phyloP scores from a whole-genome alignment of 1,140 invertebrate species.

The Centruroides sculpturatus region DNA sequence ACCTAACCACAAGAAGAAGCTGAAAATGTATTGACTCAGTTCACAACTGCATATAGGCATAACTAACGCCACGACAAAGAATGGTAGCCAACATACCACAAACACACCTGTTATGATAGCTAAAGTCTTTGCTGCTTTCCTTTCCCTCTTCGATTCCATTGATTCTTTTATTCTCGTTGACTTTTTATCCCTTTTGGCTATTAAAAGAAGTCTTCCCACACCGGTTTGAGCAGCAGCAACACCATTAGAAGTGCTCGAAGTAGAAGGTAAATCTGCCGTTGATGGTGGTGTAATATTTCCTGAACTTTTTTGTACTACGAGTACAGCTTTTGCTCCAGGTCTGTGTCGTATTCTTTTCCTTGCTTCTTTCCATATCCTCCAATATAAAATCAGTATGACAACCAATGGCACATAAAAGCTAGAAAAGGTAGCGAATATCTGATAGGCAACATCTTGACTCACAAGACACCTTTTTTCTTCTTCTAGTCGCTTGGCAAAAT shows the following conservation, averaged over 20 bases:
- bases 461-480: constrained; percentile 69
- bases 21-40: constrained; percentile 56
- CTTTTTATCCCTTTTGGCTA: neutral
- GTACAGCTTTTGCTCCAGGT: constrained; percentile 1
- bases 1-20: constrained; percentile 73
- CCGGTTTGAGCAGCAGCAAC: too few species aligned
- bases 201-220: constrained; percentile 1
- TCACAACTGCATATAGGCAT: constrained; percentile 66
- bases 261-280: constrained; percentile 7
- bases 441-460: constrained; percentile 79
- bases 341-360: constrained; percentile 53
- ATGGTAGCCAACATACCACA: constrained; percentile 84
- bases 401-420: constrained; percentile 92
- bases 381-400: constrained; percentile 84
- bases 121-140: constrained; percentile 82
- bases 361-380: constrained; percentile 83
- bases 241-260: neutral
- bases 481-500: constrained; percentile 62
- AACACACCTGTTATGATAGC: constrained; percentile 86
- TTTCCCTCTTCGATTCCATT: constrained; percentile 63
- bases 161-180: constrained; percentile 45
- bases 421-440: constrained; percentile 63
- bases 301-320: neutral
- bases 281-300: too few species aligned
- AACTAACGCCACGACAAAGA: constrained; percentile 76